Base-by-base conservation (phyloP, 2,797 vertebrate genomes). In the Chelmon rostratus region DNA sequence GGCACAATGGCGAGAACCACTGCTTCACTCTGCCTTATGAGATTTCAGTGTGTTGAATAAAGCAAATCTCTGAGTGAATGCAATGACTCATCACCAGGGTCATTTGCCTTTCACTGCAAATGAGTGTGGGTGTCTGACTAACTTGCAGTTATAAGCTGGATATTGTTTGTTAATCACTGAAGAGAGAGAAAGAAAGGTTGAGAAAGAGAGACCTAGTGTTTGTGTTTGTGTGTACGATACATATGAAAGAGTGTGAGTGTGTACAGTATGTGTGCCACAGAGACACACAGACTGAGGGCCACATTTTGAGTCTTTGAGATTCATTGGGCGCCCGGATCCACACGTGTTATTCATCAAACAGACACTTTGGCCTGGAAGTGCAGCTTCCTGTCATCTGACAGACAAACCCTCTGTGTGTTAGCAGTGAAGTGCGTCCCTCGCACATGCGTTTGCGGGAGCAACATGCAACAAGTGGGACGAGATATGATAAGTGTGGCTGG, bases 91-190 rank as follows among this genome's bases (percentile, higher is more conserved):
- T 92, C 93, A 90, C 85, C 91, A 92, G 94, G 94, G 93, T 95
- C 93, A 95, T 94, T 94, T 95, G 93, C 93, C 91, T 95, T 95
- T 95, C 87, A 86, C 90, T 93, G 95, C 91, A 96, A 96, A 96
- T 95, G 91, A 96, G 93, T 94, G 95, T 96, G 95, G 94, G 94
- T 93, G 94, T 95, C 93, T 95, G 88, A 94, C 92, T 94, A 95
- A 95, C 90, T 93, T 94, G 89, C 88, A 93, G 85, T 94, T 93
- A 95, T 94, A 94, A 93, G 89, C 88, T 94, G 88, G 91, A 92
- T 95, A 94, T 95, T 95, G 88, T 94, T 95, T 94, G 92, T 93
- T 89, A 94, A 94, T 96, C 91, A 94, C 87, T 83, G 81, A 77
- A 87, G 79, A 87, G 88, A 78, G 62, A 74, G 72, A 82, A 79